Evolutionary conservation across 2,113 vertebrate species (phyloP), one percentile per base, ranked within the genome.

Genomic region (Hippocampus guttulatus): DNA sequence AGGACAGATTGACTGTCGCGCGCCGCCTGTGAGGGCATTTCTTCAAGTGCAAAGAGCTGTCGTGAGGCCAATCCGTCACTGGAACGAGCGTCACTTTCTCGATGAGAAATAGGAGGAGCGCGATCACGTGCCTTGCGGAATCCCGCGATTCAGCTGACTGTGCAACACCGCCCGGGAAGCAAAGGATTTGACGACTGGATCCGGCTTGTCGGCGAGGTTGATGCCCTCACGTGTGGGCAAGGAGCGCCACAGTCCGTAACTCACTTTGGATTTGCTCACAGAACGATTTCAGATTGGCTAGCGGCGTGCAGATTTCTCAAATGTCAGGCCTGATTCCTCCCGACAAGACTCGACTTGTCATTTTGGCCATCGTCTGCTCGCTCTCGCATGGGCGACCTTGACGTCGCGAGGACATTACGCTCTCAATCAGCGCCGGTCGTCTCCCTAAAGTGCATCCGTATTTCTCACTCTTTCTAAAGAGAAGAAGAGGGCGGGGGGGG

Each of bases 361-460:
- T 64, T 64, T 62, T 47, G 12, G 55, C 23, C 62, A 7, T 40
- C 30, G 11, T 65, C 47, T 55, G 66, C 21, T 68, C 43, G 15
- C 51, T 72, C 76, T 80, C 64, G 12, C 27, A 30, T 52, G 69
- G 80, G 78, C 70, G 67, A 74, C 78, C 72, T 87, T 88, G 84
- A 89, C 85, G 85, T 88, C 7, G 27, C 83, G 78, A 81, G 81
- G 74, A 86, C 82, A 87, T 89, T 81, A 87, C 38, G 85, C 83
- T 82, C 70, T 79, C 83, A 86, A 88, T 88, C 84, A 84, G 81
- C 69, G 80, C 82, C 81, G 80, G 76, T 84, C 81, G 61, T 49
- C 18, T 8, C 72, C 72, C 76, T 64, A 64, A 88, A 87, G 80
- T 79, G 78, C 71, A 72, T 80, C 75, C 74, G 58, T 76, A 79